Evolutionary conservation across 1,140 invertebrate genomes (phyloP).

Genomic region (Steinernema feltiae): DNA sequence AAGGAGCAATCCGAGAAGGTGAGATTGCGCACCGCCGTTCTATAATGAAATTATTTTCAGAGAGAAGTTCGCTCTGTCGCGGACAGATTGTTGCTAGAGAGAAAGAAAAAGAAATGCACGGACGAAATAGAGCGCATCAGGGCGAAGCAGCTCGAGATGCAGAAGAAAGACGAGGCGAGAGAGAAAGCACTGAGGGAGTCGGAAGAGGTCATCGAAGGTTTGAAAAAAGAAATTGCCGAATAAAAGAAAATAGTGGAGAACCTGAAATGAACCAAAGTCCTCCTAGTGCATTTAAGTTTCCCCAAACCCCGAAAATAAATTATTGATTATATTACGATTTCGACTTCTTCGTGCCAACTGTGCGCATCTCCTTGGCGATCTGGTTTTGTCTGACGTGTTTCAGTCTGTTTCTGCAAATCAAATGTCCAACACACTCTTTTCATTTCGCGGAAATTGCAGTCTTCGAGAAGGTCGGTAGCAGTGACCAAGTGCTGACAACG

Average conservation of each 20-base stretch:
- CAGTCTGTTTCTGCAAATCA: too few relatives aligned
- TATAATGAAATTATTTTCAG: background rate
- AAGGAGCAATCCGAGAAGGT: background rate
- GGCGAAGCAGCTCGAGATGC: background rate
- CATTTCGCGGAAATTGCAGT: too few relatives aligned
- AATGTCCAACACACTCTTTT: too few relatives aligned
- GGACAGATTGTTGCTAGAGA: background rate
- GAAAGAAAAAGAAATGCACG: background rate
- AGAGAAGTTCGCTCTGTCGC: background rate
- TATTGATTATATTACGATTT: background rate
- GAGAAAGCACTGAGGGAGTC: background rate
- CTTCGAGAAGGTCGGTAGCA: too few relatives aligned
- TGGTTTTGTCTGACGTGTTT: too few relatives aligned
- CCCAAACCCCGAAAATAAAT: background rate
- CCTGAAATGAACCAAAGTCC: too few relatives aligned
- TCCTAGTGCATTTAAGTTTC: too few relatives aligned
- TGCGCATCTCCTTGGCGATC: too few relatives aligned
- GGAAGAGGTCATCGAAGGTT: background rate
- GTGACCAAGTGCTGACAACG: too few relatives aligned
- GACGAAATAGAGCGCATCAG: background rate
- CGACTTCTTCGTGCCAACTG: too few relatives aligned
- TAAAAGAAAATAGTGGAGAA: background rate
- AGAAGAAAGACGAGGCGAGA: background rate
- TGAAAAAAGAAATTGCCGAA: background rate
- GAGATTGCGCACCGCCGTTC: background rate